Conservation (phyloP, 2,113 vertebrate genomes). For the Phaethornis superciliosus region DNA sequence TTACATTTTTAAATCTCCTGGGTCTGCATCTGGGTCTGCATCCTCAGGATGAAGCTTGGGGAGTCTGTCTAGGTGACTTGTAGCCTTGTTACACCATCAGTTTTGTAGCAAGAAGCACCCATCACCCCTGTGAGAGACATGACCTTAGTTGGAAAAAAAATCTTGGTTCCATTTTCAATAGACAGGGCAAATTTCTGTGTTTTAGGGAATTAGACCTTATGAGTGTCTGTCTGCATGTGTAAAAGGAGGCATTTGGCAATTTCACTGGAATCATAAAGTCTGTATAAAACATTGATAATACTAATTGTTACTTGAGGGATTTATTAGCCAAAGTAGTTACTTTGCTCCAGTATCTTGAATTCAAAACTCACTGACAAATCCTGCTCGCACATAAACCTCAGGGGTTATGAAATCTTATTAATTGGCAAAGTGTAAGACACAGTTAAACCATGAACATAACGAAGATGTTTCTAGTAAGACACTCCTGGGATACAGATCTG, state of each 20-base stretch:
- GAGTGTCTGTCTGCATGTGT: background rate
- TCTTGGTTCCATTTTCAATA: background rate
- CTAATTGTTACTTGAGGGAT: slow-evolving; percentile 73
- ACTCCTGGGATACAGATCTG: slow-evolving; percentile 39
- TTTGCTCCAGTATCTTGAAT: slow-evolving; percentile 22
- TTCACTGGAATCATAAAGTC: slow-evolving; percentile 45
- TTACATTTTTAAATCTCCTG: background rate
- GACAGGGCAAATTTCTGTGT: background rate
- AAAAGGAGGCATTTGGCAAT: slow-evolving; percentile 1
- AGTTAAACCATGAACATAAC: slow-evolving; percentile 43
- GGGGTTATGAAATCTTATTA: slow-evolving; percentile 63
- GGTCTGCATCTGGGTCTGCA: background rate
- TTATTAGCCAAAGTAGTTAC: slow-evolving; percentile 58
- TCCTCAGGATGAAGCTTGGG: background rate
- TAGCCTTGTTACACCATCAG: background rate
- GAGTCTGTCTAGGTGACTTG: background rate
- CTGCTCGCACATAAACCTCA: slow-evolving; percentile 57
- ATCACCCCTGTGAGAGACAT: background rate
- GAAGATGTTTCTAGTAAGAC: slow-evolving; percentile 20
- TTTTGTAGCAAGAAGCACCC: background rate
- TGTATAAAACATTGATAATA: slow-evolving; percentile 61
- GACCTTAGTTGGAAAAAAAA: background rate
- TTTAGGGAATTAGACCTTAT: background rate
- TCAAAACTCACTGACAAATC: slow-evolving; percentile 55
- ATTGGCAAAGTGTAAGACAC: slow-evolving; percentile 44